These are phyloP conservation scores for Rotaria macrura DNA, from an alignment of 2,888 invertebrate species.

Conservation along the genomic window DNA sequence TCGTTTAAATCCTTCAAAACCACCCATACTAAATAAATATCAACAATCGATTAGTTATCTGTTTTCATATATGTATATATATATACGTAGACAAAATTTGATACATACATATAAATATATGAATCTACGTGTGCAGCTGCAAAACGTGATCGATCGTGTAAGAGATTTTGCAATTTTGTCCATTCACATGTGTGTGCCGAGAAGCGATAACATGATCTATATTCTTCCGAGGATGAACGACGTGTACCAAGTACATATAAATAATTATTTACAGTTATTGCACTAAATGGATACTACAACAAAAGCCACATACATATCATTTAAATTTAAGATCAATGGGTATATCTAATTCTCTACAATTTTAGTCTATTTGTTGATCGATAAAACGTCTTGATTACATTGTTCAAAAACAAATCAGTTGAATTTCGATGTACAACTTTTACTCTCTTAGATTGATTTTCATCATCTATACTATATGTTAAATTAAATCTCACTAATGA, in stretches of 20 bases:
- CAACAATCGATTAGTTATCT: no score
- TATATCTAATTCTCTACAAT: no score
- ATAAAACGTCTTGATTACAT: no score
- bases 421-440: no score
- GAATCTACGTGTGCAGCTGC: not conserved
- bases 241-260: conserved; percentile 13
- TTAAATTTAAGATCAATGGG: no score
- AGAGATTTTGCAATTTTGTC: not conserved
- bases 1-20: conserved; percentile 17
- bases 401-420: no score
- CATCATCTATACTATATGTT: no score
- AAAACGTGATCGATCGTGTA: conserved; percentile 11
- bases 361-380: no score
- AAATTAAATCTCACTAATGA: no score
- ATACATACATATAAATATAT: conserved; percentile 11
- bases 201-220: conserved; percentile 16
- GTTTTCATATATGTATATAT: no score
- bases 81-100: no score
- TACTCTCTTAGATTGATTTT: no score
- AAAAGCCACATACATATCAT: not conserved
- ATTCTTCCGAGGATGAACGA: not conserved
- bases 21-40: conserved; percentile 9
- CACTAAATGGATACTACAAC: not conserved
- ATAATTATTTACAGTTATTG: conserved; percentile 21
- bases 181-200: conserved; percentile 19